Percentiles rank a stretch among this genome's conserved stretches.
phyloP scores from a whole-genome alignment of 2,888 invertebrate species.

The Callimorpha dominula region DNA sequence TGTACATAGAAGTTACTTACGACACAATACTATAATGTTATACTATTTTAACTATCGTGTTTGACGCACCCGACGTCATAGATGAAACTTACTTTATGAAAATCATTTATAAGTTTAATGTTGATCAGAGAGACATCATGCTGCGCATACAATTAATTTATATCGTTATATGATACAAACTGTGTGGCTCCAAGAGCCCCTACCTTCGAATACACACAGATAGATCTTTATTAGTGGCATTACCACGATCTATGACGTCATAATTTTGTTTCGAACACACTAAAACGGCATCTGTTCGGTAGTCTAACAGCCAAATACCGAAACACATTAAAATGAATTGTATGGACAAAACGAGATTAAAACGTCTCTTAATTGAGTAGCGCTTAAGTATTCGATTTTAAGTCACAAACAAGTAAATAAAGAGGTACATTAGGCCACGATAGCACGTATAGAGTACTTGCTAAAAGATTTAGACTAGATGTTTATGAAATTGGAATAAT shows the following conservation, averaged over 20 bases:
- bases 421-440: background rate
- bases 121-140: conserved; percentile 71
- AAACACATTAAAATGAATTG: background rate
- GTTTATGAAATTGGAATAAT: background rate
- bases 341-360: background rate
- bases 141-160: conserved; percentile 82
- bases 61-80: conserved; percentile 38
- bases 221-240: conserved; percentile 58
- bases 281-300: background rate
- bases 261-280: background rate
- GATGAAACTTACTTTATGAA: conserved; percentile 58
- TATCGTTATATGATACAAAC: conserved; percentile 76
- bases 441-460: background rate
- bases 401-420: no score
- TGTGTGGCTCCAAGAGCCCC: conserved; percentile 61
- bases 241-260: conserved; percentile 22
- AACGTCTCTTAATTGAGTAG: background rate
- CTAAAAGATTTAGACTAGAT: background rate
- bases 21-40: no score
- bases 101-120: conserved; percentile 72
- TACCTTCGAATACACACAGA: conserved; percentile 54
- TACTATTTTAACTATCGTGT: conserved; percentile 22
- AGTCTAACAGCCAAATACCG: background rate
- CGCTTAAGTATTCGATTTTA: background rate
- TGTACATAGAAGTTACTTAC: no score